Evolutionary conservation across 2,888 invertebrate genomes (phyloP).

Genomic region (Cosmia trapezina): DNA sequence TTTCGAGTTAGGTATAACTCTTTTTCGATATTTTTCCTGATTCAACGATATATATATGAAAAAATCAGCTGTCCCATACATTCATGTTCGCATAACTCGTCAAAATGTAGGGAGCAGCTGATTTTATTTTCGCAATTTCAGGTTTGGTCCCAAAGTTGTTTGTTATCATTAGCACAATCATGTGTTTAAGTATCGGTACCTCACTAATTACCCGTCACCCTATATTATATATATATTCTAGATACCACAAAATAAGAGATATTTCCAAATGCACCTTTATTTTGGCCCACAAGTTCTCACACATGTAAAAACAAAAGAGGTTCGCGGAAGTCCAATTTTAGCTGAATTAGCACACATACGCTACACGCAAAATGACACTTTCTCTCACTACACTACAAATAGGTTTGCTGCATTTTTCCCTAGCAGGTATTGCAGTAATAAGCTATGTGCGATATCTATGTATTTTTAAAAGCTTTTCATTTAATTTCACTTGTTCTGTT

Average conservation of each 20-base stretch:
- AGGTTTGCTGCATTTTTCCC: background rate
- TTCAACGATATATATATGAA: no score
- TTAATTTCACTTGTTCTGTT: background rate
- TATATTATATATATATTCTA: background rate
- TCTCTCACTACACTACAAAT: background rate
- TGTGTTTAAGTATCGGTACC: no score
- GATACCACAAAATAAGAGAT: background rate
- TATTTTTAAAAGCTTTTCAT: background rate
- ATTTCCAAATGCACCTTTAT: background rate
- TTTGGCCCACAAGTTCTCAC: background rate
- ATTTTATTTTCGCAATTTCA: no score
- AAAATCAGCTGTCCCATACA: no score
- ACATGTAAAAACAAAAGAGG: background rate
- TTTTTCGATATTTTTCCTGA: no score
- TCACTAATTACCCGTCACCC: no score
- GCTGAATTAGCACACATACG: conserved; percentile 6
- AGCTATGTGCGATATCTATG: background rate
- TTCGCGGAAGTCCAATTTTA: background rate
- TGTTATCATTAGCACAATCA: no score
- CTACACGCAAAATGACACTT: conserved; percentile 14
- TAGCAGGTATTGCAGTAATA: background rate
- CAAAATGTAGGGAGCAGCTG: no score
- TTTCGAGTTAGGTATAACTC: no score
- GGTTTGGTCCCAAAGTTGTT: no score
- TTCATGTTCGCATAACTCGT: no score